phyloP scores from a whole-genome alignment of 2,888 invertebrate species.

The Matsumyia berberina region DNA sequence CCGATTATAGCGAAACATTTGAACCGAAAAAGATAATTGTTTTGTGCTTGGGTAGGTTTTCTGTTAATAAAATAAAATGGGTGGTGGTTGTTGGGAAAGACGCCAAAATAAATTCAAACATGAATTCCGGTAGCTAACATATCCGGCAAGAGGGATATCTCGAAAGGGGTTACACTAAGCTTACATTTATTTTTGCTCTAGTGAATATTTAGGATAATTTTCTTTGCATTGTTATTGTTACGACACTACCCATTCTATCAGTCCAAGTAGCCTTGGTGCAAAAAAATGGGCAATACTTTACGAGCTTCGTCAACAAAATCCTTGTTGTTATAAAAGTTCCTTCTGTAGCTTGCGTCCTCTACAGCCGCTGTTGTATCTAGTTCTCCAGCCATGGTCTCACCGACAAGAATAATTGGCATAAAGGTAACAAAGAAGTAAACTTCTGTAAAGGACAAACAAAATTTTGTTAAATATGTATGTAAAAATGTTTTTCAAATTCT shows the following conservation, averaged over 20 bases:
- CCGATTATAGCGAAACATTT: conserved; percentile 39
- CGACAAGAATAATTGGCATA: conserved; percentile 2
- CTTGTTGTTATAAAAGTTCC: conserved; percentile 1
- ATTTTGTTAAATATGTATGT: not conserved
- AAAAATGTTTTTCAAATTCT: conserved; percentile 24
- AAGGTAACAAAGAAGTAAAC: not conserved
- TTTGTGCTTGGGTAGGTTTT: conserved; percentile 45
- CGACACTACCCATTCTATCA: not conserved
- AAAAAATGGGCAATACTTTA: not conserved
- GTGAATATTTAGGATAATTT: not conserved
- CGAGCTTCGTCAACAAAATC: not conserved
- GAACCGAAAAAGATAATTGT: conserved; percentile 50
- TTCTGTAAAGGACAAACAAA: not conserved
- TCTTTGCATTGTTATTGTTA: not conserved
- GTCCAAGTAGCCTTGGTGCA: conserved; percentile 3
- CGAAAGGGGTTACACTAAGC: not conserved
- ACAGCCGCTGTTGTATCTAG: not conserved
- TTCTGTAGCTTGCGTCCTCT: not conserved
- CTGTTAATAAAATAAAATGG: conserved; percentile 31
- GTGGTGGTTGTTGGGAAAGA: conserved; percentile 19
- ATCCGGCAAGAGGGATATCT: not conserved
- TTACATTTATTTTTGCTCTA: not conserved
- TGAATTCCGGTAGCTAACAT: conserved; percentile 27
- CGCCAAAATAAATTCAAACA: conserved; percentile 25
- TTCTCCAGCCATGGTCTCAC: not conserved